These are phyloP conservation scores for Phataginus tricuspis DNA, from an alignment of 2,797 vertebrate species.

Conservation along the genomic window DNA sequence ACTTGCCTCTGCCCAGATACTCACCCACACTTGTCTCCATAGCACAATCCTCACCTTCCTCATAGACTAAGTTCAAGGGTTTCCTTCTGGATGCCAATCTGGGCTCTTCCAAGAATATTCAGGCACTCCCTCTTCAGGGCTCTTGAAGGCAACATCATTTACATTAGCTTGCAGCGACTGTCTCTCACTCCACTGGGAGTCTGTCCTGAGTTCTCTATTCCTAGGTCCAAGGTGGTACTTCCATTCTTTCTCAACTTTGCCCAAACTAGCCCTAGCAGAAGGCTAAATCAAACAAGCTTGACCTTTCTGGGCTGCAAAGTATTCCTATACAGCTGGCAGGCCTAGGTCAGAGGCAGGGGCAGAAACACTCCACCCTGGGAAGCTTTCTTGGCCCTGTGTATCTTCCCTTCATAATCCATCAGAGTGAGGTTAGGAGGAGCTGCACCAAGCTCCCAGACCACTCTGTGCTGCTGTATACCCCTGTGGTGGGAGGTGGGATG, in stretches of 20 bases:
- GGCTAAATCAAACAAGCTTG: not conserved
- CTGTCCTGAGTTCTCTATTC: not conserved
- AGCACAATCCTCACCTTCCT: not conserved
- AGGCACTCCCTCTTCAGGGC: not conserved
- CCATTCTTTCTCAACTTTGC: not conserved
- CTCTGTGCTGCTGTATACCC: not conserved
- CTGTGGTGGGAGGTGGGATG: not conserved
- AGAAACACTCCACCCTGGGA: not conserved
- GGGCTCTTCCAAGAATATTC: constrained; percentile 39
- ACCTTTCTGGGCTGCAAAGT: constrained; percentile 2
- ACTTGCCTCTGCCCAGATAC: not conserved
- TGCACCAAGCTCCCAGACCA: not conserved
- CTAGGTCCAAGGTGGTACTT: not conserved
- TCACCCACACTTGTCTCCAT: not conserved
- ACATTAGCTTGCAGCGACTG: not conserved
- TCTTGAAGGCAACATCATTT: not conserved
- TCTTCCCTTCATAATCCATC: not conserved
- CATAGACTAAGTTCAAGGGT: not conserved
- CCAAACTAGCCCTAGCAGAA: not conserved
- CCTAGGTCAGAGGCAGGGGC: not conserved
- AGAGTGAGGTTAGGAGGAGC: not conserved
- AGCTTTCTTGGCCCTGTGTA: not conserved
- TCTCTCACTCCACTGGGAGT: not conserved
- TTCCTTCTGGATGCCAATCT: not conserved
- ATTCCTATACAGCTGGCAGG: not conserved